Evolutionary conservation across 1,140 invertebrate genomes (phyloP), one percentile per base, ranked within the genome.

Genomic region (Neoseiulus cucumeris): DNA sequence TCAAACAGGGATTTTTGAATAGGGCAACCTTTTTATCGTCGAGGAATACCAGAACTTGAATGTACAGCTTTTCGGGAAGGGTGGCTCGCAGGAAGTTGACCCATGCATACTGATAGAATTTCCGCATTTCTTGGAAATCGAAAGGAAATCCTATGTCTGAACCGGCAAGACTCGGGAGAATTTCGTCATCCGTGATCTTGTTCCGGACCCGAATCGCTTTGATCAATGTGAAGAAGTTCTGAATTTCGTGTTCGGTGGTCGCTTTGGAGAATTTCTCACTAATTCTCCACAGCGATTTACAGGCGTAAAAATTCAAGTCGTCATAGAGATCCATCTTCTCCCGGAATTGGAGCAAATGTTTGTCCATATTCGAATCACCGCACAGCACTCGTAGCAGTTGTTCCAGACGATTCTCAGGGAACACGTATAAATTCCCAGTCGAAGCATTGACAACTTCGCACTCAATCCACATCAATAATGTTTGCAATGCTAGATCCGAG

Each of bases 11-110:
- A 72, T 84, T 84, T 20, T 84, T 80, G 66, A 96, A 78, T 75
- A 89, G 81, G 14, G 83, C 81, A 76, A 95, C 81, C 12, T 93
- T 79, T 67, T 84, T 81, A 72, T 93, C 89, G 44, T 91, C 80
- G 17, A 95, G 75, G 55, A 90, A 81, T 66, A 89, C 77, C 7
- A 95, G 76, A 7, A 90, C 79, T 67, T 86, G 84, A 69, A 85
- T 84, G 70, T 91, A 87, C 7, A 87, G 76, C 29, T 79, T 75
- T n/a, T 59, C 51, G 1, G 51, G 51, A 18, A 59, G 22, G 25
- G 51, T 17, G 51, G 51, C 51, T 29, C 51, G 51, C 9, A 59
- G 51, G 33, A 59, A 59, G 33, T 59, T 59, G 4, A 59, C 33
- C 51, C 51, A 59, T 25, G 51, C 51, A 25, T 59, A 59, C 22